These are phyloP conservation scores for Trichomalopsis sarcophagae DNA, from an alignment of 1,140 invertebrate genomes.

Conservation along the genomic window DNA sequence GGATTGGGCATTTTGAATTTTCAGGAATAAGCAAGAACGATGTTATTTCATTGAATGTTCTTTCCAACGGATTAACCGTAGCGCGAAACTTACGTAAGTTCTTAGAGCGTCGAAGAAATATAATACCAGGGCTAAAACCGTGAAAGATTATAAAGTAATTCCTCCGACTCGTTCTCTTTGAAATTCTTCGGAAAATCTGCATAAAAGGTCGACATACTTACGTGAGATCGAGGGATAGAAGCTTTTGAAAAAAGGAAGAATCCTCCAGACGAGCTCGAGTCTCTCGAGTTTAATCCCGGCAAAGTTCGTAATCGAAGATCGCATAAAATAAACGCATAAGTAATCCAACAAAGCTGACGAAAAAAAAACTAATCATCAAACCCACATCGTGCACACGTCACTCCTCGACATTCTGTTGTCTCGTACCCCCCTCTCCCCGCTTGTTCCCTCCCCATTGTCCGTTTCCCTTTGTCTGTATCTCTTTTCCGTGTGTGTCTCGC, in stretches of 20 bases:
- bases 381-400: no score
- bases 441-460: constrained; percentile 22
- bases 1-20: no score
- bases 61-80: neutral
- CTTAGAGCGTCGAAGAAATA: neutral
- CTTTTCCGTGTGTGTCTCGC: neutral
- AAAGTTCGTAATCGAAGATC: neutral
- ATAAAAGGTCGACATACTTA: constrained; percentile 25
- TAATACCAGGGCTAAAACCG: neutral
- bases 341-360: no score
- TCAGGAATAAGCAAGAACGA: no score
- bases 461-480: neutral
- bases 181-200: neutral
- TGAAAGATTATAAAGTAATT: neutral
- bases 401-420: neutral
- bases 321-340: neutral
- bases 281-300: neutral
- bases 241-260: neutral
- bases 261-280: neutral
- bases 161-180: neutral
- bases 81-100: neutral
- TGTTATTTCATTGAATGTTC: no score
- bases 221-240: neutral
- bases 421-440: neutral
- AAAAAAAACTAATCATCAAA: no score